Conservation (phyloP, 2,113 vertebrate genomes). For the Callithrix jacchus region DNA sequence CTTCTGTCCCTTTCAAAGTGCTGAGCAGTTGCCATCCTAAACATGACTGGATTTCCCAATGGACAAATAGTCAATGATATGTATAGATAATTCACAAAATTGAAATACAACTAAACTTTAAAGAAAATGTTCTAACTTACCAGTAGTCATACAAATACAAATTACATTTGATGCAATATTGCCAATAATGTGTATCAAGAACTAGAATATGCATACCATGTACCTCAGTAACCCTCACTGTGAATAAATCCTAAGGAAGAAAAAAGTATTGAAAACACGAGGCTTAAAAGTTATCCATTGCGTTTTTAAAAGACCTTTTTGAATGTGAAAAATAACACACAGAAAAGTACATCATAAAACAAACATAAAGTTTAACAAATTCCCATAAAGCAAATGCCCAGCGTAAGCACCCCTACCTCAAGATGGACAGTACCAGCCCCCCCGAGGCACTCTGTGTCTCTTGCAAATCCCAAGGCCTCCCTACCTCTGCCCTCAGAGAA, state of each 20-base stretch:
- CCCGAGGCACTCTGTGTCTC: neutral
- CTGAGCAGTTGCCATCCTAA: neutral
- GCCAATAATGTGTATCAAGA: neutral
- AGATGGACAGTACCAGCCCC: neutral
- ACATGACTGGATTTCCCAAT: neutral
- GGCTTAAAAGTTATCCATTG: neutral
- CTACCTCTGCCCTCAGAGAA: neutral
- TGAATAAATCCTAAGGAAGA: neutral
- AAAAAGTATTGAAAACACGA: neutral
- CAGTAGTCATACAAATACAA: neutral
- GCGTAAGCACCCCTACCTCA: neutral
- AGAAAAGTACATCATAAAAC: neutral
- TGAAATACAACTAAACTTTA: neutral
- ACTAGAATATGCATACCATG: neutral
- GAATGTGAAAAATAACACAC: neutral
- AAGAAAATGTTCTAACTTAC: neutral
- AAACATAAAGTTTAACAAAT: neutral
- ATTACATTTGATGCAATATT: neutral
- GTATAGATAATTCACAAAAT: neutral
- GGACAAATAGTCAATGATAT: neutral
- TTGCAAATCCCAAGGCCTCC: too few relatives aligned
- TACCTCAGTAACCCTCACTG: neutral
- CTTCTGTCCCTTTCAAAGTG: neutral
- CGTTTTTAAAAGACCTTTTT: neutral
- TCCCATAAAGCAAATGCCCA: neutral